Conservation (phyloP, 2,888 invertebrate species). For the Dilophus febrilis region DNA sequence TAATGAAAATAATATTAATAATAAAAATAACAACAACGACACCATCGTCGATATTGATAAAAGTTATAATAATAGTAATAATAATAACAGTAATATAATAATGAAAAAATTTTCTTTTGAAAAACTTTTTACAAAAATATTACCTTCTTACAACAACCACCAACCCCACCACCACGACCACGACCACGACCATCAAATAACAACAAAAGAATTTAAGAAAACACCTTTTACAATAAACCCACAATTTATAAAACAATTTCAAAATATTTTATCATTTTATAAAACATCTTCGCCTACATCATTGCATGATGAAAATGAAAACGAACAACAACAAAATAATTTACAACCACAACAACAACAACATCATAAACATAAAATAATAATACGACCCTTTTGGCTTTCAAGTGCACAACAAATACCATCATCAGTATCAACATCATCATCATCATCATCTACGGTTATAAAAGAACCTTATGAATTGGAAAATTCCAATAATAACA, state of each 20-base stretch:
- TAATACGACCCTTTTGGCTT: too few relatives aligned
- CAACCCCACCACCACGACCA: background rate
- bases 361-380: background rate
- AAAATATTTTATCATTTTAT: background rate
- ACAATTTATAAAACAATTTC: background rate
- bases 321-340: background rate
- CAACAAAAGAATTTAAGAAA: conserved; percentile 2
- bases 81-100: too few relatives aligned
- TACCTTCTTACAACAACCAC: too few relatives aligned
- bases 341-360: background rate
- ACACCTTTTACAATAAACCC: conserved; percentile 1
- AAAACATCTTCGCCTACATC: background rate
- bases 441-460: background rate
- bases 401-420: too few relatives aligned
- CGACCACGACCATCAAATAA: background rate
- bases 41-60: too few relatives aligned
- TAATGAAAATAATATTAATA: too few relatives aligned
- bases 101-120: too few relatives aligned
- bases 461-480: too few relatives aligned
- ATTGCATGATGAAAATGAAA: background rate
- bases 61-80: too few relatives aligned
- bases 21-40: too few relatives aligned
- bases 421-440: background rate
- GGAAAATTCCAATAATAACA: too few relatives aligned
- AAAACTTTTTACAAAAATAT: too few relatives aligned